Conservation (phyloP, 1,140 invertebrate genomes). For the Drosophila miranda region DNA sequence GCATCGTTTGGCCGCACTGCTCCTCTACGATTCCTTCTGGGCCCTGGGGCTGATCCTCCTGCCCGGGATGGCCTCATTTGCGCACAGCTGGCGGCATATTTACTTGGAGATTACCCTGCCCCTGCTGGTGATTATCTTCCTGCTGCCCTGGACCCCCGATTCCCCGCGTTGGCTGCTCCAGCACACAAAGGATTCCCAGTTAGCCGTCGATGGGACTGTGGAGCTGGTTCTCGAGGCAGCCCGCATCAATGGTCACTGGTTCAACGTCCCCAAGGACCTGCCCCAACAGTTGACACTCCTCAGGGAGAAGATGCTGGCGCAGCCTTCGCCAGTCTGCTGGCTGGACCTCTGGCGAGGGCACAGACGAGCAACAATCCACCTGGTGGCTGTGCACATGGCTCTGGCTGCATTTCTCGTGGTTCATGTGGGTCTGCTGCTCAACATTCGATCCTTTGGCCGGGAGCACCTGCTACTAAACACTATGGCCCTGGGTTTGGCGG, state of each 20-base stretch:
- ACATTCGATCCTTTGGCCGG: slow-evolving; percentile 81
- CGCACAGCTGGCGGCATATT: slow-evolving; percentile 80
- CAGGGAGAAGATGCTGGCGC: slow-evolving; percentile 39
- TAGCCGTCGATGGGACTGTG: slow-evolving; percentile 47
- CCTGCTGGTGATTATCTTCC: slow-evolving; percentile 71
- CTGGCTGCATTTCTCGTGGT: slow-evolving; percentile 78
- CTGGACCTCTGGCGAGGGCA: slow-evolving; percentile 70
- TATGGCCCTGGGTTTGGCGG: slow-evolving; percentile 71
- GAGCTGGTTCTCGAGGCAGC: slow-evolving; percentile 66
- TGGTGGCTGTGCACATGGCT: slow-evolving; percentile 73
- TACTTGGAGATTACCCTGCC: slow-evolving; percentile 80
- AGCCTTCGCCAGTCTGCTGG: slow-evolving; percentile 58
- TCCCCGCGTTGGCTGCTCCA: slow-evolving; percentile 82
- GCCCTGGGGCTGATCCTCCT: slow-evolving; percentile 80
- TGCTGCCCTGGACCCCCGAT: slow-evolving; percentile 82
- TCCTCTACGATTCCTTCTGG: slow-evolving; percentile 82
- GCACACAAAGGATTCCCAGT: slow-evolving; percentile 35
- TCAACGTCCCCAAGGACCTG: slow-evolving; percentile 69
- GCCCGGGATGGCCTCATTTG: slow-evolving; percentile 70
- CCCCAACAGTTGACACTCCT: slow-evolving; percentile 55
- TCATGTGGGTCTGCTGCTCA: slow-evolving; percentile 81
- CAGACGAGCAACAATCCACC: slow-evolving; percentile 46
- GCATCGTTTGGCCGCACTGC: slow-evolving; percentile 60
- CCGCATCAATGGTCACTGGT: slow-evolving; percentile 64
- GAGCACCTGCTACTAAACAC: slow-evolving; percentile 77